Base-by-base conservation (phyloP, 2,888 invertebrate species). In the Dryobotodes eremita region DNA sequence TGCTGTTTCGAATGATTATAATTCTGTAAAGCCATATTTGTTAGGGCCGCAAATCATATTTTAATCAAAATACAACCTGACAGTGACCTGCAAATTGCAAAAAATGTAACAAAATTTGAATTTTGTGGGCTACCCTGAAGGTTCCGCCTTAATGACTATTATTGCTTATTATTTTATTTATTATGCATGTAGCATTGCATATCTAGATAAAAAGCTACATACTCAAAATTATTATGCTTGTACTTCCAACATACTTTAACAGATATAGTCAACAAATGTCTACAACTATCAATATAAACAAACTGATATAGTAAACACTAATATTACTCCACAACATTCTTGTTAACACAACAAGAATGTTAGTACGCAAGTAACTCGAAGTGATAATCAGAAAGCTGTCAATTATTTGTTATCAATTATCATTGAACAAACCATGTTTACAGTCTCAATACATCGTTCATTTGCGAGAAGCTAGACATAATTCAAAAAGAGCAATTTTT, bases 241-340 rank as follows among this genome's bases (percentile, higher is more conserved):
- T 36, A 15, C 0, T 15, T 36, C n/a, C 6, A 36, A 17, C 8
- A 69, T 23, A n/a, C 10, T 36, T 36, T 17, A 42, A n/a, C 11
- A 59, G 15, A 15, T 2, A 0, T 2, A 31, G 31, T 31, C 61
- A 31, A 61, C 20, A 61, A 20, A 62, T 36, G 36, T 36, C 23
- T 69, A 50, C 36, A 23, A 36, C 69, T n/a, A 3, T 70, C 3
- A 11, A 62, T 66, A 61, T 66, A 53, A 66, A 79, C 46, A 79
- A 79, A 81, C 26, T 26, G 17, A 36, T 55, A 57, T 26, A 55
- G 50, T 81, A 79, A 79, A 82, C 36, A 50, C 26, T 73, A 66
- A 66, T 55, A 75, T 7, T 20, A 46, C 64, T 59, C 10, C 20
- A 74, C 10, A 26, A 48, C 62, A 74, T 61, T 66, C 55, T 71